A percentile compares a stretch with the other conserved stretches of the same genome.
phyloP scores from a whole-genome alignment of 2,888 invertebrate species.

The Heliconius sara region DNA sequence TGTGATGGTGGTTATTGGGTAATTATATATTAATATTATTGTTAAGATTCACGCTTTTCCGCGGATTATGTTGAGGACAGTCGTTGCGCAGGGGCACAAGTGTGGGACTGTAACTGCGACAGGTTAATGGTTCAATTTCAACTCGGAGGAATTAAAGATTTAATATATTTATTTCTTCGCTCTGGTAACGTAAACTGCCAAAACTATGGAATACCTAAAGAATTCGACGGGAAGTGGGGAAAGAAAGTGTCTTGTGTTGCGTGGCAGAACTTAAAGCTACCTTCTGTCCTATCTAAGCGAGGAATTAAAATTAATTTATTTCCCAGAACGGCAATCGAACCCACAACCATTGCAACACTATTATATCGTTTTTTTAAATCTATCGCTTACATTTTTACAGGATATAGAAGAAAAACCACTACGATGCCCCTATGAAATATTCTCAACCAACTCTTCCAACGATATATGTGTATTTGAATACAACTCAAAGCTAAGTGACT shows the following conservation, averaged over 20 bases:
- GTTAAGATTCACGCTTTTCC: neutral
- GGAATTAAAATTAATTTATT: neutral
- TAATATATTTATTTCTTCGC: no score
- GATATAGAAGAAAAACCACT: conserved; percentile 61
- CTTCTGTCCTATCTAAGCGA: no score
- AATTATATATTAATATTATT: neutral
- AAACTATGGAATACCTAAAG: neutral
- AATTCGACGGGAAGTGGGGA: neutral
- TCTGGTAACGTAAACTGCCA: no score
- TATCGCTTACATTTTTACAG: conserved; percentile 52
- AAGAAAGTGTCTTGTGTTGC: neutral
- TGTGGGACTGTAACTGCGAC: neutral
- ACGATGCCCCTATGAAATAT: conserved; percentile 66
- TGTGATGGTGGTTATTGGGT: conserved; percentile 66
- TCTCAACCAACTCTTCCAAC: conserved; percentile 54
- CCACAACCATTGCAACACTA: neutral
- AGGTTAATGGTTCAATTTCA: no score
- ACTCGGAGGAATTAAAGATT: no score
- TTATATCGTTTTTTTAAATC: neutral
- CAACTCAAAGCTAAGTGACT: conserved; percentile 46
- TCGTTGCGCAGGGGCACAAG: neutral
- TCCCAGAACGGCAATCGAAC: neutral
- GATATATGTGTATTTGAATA: conserved; percentile 58
- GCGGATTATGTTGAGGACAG: neutral
- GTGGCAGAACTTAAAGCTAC: no score